Conservation (phyloP, 2,797 vertebrate species). For the Basileuterus tristriatus region DNA sequence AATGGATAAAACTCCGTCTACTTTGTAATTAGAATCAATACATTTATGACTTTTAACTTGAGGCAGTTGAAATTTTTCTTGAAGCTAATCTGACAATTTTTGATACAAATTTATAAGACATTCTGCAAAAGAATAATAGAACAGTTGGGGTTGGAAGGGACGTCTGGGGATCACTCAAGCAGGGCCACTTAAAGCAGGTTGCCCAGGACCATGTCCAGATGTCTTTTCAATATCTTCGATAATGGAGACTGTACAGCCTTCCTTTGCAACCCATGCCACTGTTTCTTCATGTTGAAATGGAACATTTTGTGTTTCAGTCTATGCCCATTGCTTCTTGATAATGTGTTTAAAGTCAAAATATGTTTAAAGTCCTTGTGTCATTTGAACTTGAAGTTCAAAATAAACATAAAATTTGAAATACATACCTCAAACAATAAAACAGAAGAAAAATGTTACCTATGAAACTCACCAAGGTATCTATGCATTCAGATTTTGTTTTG, state of each 20-base stretch:
- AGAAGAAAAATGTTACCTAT: not conserved
- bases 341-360: not conserved
- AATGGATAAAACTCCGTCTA: not conserved
- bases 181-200: not conserved
- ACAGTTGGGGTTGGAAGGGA: not conserved
- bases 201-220: not conserved
- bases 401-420: not conserved
- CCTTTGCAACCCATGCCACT: not conserved
- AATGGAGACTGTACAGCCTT: not conserved
- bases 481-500: not conserved
- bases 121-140: not conserved
- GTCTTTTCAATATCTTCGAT: not conserved
- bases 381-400: not conserved
- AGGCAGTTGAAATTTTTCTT: not conserved
- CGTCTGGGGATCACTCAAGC: not conserved
- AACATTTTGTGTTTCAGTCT: not conserved
- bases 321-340: not conserved
- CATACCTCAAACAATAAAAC: not conserved
- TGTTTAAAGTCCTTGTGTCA: not conserved
- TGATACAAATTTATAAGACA: constrained; percentile 13
- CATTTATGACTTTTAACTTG: not conserved
- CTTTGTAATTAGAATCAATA: constrained; percentile 16
- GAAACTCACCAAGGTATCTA: not conserved
- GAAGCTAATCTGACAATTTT: not conserved
- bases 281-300: not conserved